Evolutionary conservation across 2,797 vertebrate species (phyloP).

Genomic region (Cichlasoma orientale): DNA sequence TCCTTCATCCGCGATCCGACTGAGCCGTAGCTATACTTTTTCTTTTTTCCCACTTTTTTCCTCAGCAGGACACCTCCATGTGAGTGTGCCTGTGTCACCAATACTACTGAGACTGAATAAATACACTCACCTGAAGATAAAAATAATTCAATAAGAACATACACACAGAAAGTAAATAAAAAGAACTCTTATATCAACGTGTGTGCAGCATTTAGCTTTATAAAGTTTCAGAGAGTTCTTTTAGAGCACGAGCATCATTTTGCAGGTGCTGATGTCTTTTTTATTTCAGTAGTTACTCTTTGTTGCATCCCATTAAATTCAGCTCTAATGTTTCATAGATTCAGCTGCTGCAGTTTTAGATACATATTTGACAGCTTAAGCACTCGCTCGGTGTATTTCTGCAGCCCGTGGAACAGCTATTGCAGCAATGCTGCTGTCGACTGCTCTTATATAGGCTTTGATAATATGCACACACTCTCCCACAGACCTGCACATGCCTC

Average conservation of each 20-base stretch:
- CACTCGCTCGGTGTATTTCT: slow-evolving; percentile 14
- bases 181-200: neutral
- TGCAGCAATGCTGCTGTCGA: slow-evolving; percentile 43
- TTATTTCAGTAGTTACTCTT: slow-evolving; percentile 4
- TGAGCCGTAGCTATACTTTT: slow-evolving; percentile 25
- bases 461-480: slow-evolving; percentile 27
- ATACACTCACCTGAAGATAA: slow-evolving; percentile 14
- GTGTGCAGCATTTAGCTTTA: slow-evolving; percentile 20
- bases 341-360: slow-evolving; percentile 3
- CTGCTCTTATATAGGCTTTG: slow-evolving; percentile 37
- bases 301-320: slow-evolving; percentile 11
- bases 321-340: neutral
- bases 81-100: slow-evolving; percentile 16
- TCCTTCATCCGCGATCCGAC: slow-evolving; percentile 46
- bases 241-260: slow-evolving; percentile 9
- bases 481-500: slow-evolving; percentile 33
- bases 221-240: slow-evolving; percentile 4
- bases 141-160: slow-evolving; percentile 35
- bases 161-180: neutral
- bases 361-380: slow-evolving; percentile 24
- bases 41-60: neutral
- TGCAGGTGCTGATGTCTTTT: slow-evolving; percentile 15
- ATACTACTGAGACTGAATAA: slow-evolving; percentile 13
- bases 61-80: slow-evolving; percentile 29
- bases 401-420: slow-evolving; percentile 8